Evolutionary conservation across 2,113 vertebrate species (phyloP).

Genomic region (Hyaena hyaena): DNA sequence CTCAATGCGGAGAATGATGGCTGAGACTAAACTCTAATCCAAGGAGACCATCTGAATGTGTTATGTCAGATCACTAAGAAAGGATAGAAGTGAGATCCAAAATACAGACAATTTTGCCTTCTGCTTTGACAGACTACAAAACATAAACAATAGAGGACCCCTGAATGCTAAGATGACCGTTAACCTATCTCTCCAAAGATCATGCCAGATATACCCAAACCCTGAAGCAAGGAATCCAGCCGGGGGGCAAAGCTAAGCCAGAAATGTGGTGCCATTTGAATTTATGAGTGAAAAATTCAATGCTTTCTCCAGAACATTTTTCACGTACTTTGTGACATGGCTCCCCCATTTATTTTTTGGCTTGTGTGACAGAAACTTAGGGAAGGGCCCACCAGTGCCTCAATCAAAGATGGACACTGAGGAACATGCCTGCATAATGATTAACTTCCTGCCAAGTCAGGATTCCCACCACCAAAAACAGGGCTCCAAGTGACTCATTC

Average conservation of each 20-base stretch:
- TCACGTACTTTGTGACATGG: not conserved
- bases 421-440: not conserved
- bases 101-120: not conserved
- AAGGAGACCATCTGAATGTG: not conserved
- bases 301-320: not conserved
- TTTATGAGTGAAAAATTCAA: not conserved
- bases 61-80: not conserved
- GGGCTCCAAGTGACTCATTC: slow-evolving; percentile 56
- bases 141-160: not conserved
- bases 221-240: not conserved
- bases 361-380: not conserved
- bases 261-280: not conserved
- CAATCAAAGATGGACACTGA: not conserved
- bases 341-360: slow-evolving; percentile 41
- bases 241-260: not conserved
- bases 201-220: not conserved
- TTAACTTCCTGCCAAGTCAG: slow-evolving; percentile 34
- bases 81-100: not conserved
- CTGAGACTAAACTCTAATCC: not conserved
- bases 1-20: not conserved
- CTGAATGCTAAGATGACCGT: not conserved
- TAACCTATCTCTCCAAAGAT: not conserved
- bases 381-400: not conserved
- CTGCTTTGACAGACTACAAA: not conserved
- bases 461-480: not conserved